Conservation (phyloP, 2,113 vertebrate genomes). For the Ceyx melanurus region DNA sequence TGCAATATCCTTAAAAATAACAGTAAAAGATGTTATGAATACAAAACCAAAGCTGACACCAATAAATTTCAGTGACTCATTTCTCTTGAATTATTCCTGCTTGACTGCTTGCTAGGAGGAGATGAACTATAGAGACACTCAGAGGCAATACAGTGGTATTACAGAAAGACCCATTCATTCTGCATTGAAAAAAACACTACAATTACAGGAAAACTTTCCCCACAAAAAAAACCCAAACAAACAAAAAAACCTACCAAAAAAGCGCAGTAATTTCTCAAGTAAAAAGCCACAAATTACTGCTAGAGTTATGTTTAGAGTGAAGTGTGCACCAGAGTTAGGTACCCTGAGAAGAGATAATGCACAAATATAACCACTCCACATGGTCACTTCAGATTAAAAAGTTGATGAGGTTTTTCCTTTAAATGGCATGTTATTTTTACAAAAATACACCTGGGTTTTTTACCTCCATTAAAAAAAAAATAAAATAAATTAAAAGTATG, state of each 20-base stretch:
- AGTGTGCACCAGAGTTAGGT: neutral
- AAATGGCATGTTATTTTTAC: neutral
- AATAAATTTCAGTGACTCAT: conserved; percentile 73
- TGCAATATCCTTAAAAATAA: conserved; percentile 72
- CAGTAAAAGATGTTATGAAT: conserved; percentile 69
- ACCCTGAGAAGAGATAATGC: neutral
- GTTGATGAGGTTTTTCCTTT: neutral
- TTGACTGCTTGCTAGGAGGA: conserved; percentile 28
- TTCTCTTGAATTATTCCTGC: conserved; percentile 63
- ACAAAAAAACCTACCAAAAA: too few relatives aligned
- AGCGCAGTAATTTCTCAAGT: neutral
- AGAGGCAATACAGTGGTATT: conserved; percentile 63
- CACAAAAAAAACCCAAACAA: too few relatives aligned
- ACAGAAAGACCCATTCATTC: neutral
- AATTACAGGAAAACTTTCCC: neutral
- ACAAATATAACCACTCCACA: neutral
- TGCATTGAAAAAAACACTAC: neutral
- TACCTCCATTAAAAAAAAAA: neutral
- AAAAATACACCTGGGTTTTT: neutral
- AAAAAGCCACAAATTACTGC: neutral
- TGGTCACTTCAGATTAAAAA: neutral
- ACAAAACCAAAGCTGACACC: conserved; percentile 66
- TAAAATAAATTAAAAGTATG: neutral
- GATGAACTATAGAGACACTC: conserved; percentile 70
- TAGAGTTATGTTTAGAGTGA: neutral